Percentiles rank a stretch among this genome's conserved stretches.
phyloP scores from a whole-genome alignment of 1,140 invertebrate genomes.

The Bombus superbus region DNA sequence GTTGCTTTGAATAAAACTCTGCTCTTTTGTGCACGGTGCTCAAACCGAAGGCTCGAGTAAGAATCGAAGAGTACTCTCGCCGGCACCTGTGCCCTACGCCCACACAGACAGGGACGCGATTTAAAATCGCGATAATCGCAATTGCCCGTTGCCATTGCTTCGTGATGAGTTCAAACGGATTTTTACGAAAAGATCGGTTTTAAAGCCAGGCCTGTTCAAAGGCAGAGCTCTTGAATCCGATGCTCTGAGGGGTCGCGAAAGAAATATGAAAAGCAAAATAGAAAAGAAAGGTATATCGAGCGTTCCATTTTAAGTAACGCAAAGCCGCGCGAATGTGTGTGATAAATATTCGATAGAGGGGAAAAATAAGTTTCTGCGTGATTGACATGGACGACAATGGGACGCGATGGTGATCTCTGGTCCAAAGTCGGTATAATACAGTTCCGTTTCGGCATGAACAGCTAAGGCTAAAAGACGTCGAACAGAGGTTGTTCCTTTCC shows the following conservation, averaged over 20 bases:
- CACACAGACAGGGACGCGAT: background rate
- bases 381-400: constrained; percentile 25
- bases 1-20: constrained; percentile 4
- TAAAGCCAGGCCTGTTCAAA: background rate
- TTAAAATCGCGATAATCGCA: constrained; percentile 6
- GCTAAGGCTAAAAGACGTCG: constrained; percentile 16
- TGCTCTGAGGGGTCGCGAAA: background rate
- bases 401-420: constrained; percentile 48
- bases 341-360: constrained; percentile 58
- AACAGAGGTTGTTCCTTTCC: constrained; percentile 9
- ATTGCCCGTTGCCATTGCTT: background rate
- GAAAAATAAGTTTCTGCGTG: constrained; percentile 49
- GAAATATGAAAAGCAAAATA: constrained; percentile 12
- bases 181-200: background rate
- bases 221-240: background rate
- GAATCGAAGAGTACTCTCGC: background rate
- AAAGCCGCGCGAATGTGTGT: constrained; percentile 41
- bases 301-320: constrained; percentile 29
- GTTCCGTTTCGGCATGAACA: constrained; percentile 34
- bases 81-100: background rate
- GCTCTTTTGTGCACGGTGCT: background rate
- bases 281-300: background rate
- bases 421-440: constrained; percentile 19
- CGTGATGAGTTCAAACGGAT: background rate
- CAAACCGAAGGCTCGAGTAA: background rate